These are phyloP conservation scores for Pachymerium ferrugineum DNA, from an alignment of 2,888 invertebrate genomes.

Conservation along the genomic window DNA sequence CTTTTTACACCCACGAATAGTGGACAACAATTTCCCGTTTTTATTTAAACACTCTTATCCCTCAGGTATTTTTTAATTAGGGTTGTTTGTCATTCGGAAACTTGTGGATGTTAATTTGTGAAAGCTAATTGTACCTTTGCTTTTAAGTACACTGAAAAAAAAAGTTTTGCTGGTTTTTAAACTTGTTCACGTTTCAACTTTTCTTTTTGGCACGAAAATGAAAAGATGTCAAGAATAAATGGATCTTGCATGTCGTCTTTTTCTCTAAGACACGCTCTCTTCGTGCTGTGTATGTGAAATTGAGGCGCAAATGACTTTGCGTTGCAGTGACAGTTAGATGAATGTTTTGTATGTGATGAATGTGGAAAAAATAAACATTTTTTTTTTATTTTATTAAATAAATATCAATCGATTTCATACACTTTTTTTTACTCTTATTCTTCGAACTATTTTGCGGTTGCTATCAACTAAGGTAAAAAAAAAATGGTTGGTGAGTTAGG, in stretches of 20 bases:
- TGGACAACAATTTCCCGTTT: too few relatives aligned
- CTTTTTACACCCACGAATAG: too few relatives aligned
- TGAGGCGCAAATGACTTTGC: background rate
- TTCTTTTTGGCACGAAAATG: background rate
- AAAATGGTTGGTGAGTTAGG: background rate
- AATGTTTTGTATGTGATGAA: background rate
- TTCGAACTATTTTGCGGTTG: background rate
- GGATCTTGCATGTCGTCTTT: slow-evolving; percentile 9
- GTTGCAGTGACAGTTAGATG: background rate
- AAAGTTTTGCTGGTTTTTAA: background rate
- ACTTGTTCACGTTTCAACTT: background rate
- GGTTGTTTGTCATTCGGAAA: too few relatives aligned
- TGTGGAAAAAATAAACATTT: background rate
- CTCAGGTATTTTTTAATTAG: too few relatives aligned
- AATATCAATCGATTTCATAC: too few relatives aligned
- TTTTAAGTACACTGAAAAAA: background rate
- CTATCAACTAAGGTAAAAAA: background rate
- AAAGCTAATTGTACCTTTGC: background rate
- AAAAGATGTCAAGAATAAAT: slow-evolving; percentile 4
- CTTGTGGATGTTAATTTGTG: background rate
- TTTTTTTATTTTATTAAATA: background rate
- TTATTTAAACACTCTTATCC: too few relatives aligned
- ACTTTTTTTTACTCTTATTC: background rate
- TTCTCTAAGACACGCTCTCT: background rate
- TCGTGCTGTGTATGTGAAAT: background rate